Evolutionary conservation across 2,797 vertebrate genomes (phyloP), one percentile per base, ranked within the genome.

Genomic region (Onychomys torridus): DNA sequence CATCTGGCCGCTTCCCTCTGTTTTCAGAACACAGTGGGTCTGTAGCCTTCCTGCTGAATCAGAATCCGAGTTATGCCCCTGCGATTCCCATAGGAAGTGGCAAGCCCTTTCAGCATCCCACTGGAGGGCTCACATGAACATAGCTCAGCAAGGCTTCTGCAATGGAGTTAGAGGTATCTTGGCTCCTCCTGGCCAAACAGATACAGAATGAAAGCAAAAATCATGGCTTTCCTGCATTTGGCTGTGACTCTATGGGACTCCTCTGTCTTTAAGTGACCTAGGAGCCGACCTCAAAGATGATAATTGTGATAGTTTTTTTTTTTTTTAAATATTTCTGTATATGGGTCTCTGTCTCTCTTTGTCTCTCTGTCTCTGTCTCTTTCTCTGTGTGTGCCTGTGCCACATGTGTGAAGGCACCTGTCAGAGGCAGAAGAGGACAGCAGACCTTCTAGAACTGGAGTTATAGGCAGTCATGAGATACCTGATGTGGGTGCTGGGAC

Each of bases 41-140:
- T 32, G 0, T 0, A 12, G 57, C 2, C 34, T 34, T 61, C 23
- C 25, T 55, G 46, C 23, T n/a, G 14, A 57, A 25, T 5, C 57
- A 0, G 11, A n/a, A 29, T 25, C 43, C 25, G 12, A 29, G 5
- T 19, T 46, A 40, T 67, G 27, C 6, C 67, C 67, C 21, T 59
- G 55, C 37, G 1, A 0, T 32, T 43, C 32, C 69, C n/a, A 11
- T 0, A 29, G 77, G 49, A 37, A 27, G 46, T 2, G 2, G 16
- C 6, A 5, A 32, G 0, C 1, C 37, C 17, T 27, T 37, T 52
- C 8, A 10, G 29, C 23, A 32, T 19, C 3, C 49, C 29, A 23
- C 0, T 19, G 21, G 67, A 43, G 67, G 32, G 7, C 40, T 67
- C 37, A 8, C 1, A 6, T 7, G 2, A n/a, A 27, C 9, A 5